Evolutionary conservation across 2,113 vertebrate genomes (phyloP).

Genomic region (Hyperoodon ampullatus): DNA sequence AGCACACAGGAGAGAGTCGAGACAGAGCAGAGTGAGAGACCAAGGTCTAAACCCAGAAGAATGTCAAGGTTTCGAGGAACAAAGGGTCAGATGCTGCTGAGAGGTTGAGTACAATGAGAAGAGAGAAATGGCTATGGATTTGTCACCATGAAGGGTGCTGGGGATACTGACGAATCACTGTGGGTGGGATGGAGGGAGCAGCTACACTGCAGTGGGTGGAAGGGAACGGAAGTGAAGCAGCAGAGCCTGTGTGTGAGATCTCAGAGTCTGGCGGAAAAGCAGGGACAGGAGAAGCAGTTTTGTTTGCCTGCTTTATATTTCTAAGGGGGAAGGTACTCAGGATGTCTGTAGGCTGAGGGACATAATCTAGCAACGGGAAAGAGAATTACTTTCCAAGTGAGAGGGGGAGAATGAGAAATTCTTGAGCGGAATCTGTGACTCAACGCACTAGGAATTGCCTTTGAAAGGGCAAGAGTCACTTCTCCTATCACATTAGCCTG

Average conservation of each 20-base stretch:
- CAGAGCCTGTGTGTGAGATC: background rate
- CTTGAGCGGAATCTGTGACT: background rate
- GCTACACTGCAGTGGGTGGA: background rate
- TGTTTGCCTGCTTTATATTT: background rate
- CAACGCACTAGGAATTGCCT: background rate
- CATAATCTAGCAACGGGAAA: background rate
- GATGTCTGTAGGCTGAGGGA: background rate
- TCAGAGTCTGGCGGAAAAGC: background rate
- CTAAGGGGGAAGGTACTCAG: background rate
- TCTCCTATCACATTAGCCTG: background rate
- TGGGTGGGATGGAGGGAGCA: background rate
- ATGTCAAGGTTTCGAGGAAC: background rate
- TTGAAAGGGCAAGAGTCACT: background rate
- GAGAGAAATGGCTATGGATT: background rate
- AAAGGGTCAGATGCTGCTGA: slow-evolving; percentile 28
- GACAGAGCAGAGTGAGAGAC: background rate
- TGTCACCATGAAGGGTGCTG: slow-evolving; percentile 11
- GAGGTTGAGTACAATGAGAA: background rate
- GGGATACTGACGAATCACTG: background rate
- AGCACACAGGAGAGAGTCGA: background rate
- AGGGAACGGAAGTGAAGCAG: background rate
- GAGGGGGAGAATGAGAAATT: background rate
- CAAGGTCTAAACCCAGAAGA: background rate
- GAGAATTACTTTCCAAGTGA: background rate
- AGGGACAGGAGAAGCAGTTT: background rate